Base-by-base conservation (phyloP, 1,140 invertebrate genomes). In the Proales similis region DNA sequence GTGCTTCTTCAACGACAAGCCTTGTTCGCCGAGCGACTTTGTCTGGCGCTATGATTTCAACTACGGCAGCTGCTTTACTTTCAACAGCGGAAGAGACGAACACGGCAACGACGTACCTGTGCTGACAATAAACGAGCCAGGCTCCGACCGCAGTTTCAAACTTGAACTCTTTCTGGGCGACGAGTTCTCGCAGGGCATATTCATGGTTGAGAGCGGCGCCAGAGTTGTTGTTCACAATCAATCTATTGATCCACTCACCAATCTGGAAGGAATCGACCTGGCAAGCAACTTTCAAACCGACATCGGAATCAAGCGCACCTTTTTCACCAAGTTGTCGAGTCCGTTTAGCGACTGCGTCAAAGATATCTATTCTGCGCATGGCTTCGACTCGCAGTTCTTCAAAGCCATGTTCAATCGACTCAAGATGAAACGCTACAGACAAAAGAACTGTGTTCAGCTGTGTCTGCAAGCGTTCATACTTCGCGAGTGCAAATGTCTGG, bases 1-100 rank as follows among this genome's bases (percentile, higher is more conserved):
- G 24, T 63, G 26, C 64, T 66, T 62, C 64, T 65, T 11, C 38
- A 66, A 22, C 66, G 63, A 51, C 62, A 67, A 22, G 53, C 22
- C 1, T 9, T 67, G 20, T 43, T 46, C 12, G 32, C 64, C n/a
- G 29, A 64, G 36, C 47, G 63, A 64, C 47, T 64, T 64, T 64
- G 17, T 42, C 17, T 43, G 63, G 36, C 12, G 24, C 14, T 49
- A 64, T 42, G 48, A 51, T 45, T 43, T 43, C 36, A 39, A 64
- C 20, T 64, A 64, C 30, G 65, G 48, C 3, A 64, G 65, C 46
- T 64, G 65, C 29, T 60, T 46, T 30, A 66, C 63, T 26, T 60
- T 64, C 27, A 66, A 66, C 39, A 64, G 62, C 47, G 65, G 65
- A 2, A 27, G 26, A 24, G 63, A 64, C 19, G 14, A 46, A 42